Base-by-base conservation (phyloP, 2,888 invertebrate genomes). In the Diachrysia chrysitis region DNA sequence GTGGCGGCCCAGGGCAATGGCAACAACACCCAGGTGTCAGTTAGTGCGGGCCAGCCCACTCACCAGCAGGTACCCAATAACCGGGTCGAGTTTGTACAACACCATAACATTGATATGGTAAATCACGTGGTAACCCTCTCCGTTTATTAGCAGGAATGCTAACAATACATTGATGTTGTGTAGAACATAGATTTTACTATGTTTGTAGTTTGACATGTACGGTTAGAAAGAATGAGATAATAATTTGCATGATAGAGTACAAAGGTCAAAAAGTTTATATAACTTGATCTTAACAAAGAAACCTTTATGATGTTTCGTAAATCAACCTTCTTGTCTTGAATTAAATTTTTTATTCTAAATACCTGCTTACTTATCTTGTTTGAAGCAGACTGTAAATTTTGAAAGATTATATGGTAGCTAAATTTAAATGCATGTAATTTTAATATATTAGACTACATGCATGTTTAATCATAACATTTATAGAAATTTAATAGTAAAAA, bases 71-170 rank as follows among this genome's bases (percentile, higher is more conserved):
- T 95, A 94, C 93, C 95, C 93, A 95, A 90, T 92, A 94, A 91
- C 78, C 94, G 95, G 93, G 93, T 95, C 90, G 95, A 95, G 86
- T 95, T 95, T 94, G 92, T 95, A 89, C 94, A 94, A 91, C 95
- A 95, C 92, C 95, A 95, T 95, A 95, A 92, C 92, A 93, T 94
- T 91, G 95, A 95, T 93, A 94, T 95, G 95, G 95, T 95, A 95
- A 95, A 93, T 94, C 87, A 91, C 66, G 89, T 91, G 92, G 90
- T 92, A 92, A 93, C 89, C 89, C 85, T 90, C 85, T 87, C 86
- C 79, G 77, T 86, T 88, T 94, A 90, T 81, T 93, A 90, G 91
- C 91, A 76, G 90, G 94, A 93, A 93, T 94, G 94, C 85, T 85
- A 79, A 83, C 74, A 63, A 58, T 85, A 83, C 82, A 74, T 85